Conservation (phyloP, 2,113 vertebrate species). For the Oncorhynchus gorbuscha region DNA sequence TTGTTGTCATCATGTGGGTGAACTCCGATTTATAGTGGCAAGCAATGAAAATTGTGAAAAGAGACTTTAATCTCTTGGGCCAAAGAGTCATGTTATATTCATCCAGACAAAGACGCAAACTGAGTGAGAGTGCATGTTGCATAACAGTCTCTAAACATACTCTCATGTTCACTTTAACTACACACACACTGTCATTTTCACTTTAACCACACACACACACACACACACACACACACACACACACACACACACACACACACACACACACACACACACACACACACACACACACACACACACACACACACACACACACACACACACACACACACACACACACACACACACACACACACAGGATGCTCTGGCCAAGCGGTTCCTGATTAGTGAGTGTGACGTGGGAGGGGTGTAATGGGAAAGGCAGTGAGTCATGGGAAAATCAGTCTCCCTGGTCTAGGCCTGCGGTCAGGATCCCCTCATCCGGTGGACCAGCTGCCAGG, state of each 20-base stretch:
- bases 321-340: not conserved
- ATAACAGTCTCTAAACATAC: not conserved
- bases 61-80: not conserved
- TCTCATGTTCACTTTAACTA: not conserved
- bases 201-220: not conserved
- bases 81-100: not conserved
- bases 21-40: not conserved
- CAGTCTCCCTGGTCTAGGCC: slow-evolving; percentile 21
- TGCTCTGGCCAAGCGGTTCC: slow-evolving; percentile 10
- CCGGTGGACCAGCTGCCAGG: slow-evolving; percentile 19
- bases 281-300: slow-evolving; percentile 2
- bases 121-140: not conserved
- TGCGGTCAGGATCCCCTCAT: not conserved
- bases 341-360: slow-evolving; percentile 9
- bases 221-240: not conserved
- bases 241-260: not conserved
- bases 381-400: slow-evolving; percentile 24
- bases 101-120: not conserved
- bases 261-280: slow-evolving; percentile 9
- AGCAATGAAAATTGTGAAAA: not conserved
- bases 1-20: not conserved
- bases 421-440: slow-evolving; percentile 27
- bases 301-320: not conserved
- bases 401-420: slow-evolving; percentile 6
- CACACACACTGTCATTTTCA: not conserved